Base-by-base conservation (phyloP, 2,888 invertebrate species). In the Nomada ruficornis region DNA sequence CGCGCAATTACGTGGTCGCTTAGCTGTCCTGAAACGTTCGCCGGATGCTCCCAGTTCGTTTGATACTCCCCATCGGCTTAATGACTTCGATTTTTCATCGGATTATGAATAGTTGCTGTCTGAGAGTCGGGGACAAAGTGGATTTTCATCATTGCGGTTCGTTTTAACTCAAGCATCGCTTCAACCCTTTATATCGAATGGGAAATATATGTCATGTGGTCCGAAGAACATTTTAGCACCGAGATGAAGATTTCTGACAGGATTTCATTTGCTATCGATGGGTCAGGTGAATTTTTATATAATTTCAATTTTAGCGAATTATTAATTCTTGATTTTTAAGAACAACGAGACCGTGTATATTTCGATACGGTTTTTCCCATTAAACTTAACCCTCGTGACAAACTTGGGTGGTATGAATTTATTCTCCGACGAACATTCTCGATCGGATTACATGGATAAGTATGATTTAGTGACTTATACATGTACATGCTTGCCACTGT, bases 1-100 rank as follows among this genome's bases (percentile, higher is more conserved):
- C 60, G 65, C 71, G 79, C 47, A 67, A 71, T 80, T 71, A 67
- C 26, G 52, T 18, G 29, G 59, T 55, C 60, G 55, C 50, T 65
- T 67, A 57, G 20, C 44, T 47, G n/a, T 42, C 29, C 26, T 72
- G 63, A 72, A 72, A 63, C 54, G 23, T 44, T 65, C 20, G 57
- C 55, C 15, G 47, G 44, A 47, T 57, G 55, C 11, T 73, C 73
- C 23, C n/a, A 26, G n/a, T 10, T 15, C 72, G 64, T 64, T 64
- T 57, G 47, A 73, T 73, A 57, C 44, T 20, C 44, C 55, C 23
- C 64, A 13, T 44, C 63, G 13, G 26, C 26, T 44, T 44, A 15
- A 18, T 26, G 9, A 29, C 18, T 44, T 64, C 50, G 3, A 15
- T 47, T 11, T 4, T 42, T 69, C 9, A 23, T 2, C 44, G 26